Evolutionary conservation across 2,113 vertebrate genomes (phyloP).

Genomic region (Seriola rivoliana): DNA sequence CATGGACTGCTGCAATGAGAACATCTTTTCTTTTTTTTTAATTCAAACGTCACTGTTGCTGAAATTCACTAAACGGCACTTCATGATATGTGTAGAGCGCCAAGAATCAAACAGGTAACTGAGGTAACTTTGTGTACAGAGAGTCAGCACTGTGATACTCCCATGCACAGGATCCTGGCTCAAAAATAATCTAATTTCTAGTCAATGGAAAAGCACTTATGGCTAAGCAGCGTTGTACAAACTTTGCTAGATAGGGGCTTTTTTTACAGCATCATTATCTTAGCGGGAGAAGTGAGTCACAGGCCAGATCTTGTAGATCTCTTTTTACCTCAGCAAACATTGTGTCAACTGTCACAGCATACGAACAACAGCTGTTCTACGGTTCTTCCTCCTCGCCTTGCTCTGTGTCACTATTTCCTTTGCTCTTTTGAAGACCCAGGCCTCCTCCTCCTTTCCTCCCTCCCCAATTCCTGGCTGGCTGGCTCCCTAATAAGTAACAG

Average conservation of each 20-base stretch:
- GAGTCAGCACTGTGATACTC: constrained; percentile 14
- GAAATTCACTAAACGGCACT: not conserved
- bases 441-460: constrained; percentile 28
- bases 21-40: not conserved
- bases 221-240: constrained; percentile 32
- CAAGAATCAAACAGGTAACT: constrained; percentile 48
- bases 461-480: constrained; percentile 66
- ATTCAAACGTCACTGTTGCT: not conserved
- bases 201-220: constrained; percentile 35
- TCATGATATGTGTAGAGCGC: not conserved
- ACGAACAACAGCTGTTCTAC: constrained; percentile 64
- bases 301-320: constrained; percentile 42
- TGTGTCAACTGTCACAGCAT: constrained; percentile 68
- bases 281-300: constrained; percentile 62
- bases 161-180: constrained; percentile 20
- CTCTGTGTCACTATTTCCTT: constrained; percentile 55
- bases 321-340: constrained; percentile 59
- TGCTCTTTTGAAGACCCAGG: constrained; percentile 35
- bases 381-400: constrained; percentile 34
- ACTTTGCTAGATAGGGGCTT: constrained; percentile 35
- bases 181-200: constrained; percentile 47
- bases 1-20: constrained; percentile 2
- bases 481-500: constrained; percentile 77
- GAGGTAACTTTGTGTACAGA: constrained; percentile 25
- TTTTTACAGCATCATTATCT: constrained; percentile 66